phyloP scores from a whole-genome alignment of 2,888 invertebrate genomes.

The Drosophila lacicola region DNA sequence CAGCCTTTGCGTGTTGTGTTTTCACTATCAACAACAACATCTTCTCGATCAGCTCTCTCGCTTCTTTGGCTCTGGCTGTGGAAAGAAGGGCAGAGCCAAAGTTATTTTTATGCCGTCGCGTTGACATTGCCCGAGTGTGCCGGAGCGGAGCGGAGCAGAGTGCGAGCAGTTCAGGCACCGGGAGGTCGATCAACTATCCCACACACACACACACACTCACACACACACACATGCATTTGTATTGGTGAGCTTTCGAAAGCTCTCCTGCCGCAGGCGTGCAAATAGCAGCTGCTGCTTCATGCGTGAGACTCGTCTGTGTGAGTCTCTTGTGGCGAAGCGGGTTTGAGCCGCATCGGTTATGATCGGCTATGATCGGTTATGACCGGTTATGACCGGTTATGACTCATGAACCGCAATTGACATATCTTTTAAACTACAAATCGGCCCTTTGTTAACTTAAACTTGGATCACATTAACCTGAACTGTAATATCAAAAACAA shows the following conservation, averaged over 20 bases:
- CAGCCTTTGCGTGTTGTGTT: slow-evolving; percentile 23
- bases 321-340: too few relatives aligned
- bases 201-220: background rate
- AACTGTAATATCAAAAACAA: too few relatives aligned
- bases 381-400: too few relatives aligned
- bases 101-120: slow-evolving; percentile 35
- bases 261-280: slow-evolving; percentile 3
- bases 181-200: slow-evolving; percentile 24
- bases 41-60: slow-evolving; percentile 18
- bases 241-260: slow-evolving; percentile 34
- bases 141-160: slow-evolving; percentile 1
- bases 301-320: background rate
- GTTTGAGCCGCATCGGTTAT: too few relatives aligned
- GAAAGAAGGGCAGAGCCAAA: slow-evolving; percentile 27
- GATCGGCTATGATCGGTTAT: too few relatives aligned
- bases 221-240: slow-evolving; percentile 4
- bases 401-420: too few relatives aligned
- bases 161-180: slow-evolving; percentile 11
- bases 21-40: slow-evolving; percentile 40
- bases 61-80: slow-evolving; percentile 8
- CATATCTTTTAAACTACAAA: too few relatives aligned
- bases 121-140: slow-evolving; percentile 24
- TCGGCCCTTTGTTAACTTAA: too few relatives aligned
- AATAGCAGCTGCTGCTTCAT: background rate
- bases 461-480: too few relatives aligned